Conservation (phyloP, 2,888 invertebrate genomes). For the Agrochola circellaris region DNA sequence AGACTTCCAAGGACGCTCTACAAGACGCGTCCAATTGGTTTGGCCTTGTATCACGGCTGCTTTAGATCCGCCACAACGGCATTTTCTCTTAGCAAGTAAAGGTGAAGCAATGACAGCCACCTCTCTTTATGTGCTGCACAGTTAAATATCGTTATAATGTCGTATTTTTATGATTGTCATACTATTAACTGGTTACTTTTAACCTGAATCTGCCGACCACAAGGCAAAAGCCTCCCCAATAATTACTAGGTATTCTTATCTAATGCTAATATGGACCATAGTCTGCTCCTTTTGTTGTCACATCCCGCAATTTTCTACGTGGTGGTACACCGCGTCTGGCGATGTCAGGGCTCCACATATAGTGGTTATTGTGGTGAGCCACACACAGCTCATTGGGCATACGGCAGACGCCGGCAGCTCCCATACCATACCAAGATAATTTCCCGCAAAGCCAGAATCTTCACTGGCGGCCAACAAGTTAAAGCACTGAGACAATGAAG, state of each 20-base stretch:
- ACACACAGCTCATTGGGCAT: neutral
- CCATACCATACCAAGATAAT: neutral
- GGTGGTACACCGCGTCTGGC: neutral
- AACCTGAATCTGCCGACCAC: neutral
- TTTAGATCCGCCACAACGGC: neutral
- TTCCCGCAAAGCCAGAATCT: too few species aligned
- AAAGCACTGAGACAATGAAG: neutral
- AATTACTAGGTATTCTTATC: neutral
- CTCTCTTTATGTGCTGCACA: neutral
- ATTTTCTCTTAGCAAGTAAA: neutral
- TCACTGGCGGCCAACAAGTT: neutral
- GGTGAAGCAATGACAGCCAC: neutral
- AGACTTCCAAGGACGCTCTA: slow-evolving; percentile 30
- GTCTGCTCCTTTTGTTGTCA: neutral
- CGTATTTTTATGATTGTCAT: neutral
- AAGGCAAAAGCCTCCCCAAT: neutral
- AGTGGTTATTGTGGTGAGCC: neutral
- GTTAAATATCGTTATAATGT: neutral
- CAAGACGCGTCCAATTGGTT: slow-evolving; percentile 7
- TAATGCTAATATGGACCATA: neutral
- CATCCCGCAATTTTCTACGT: neutral
- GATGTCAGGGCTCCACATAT: neutral
- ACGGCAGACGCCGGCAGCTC: neutral
- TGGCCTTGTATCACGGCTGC: neutral
- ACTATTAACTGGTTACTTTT: neutral